Evolutionary conservation across 2,888 invertebrate genomes (phyloP), one percentile per base, ranked within the genome.

Genomic region (Nomada flava): DNA sequence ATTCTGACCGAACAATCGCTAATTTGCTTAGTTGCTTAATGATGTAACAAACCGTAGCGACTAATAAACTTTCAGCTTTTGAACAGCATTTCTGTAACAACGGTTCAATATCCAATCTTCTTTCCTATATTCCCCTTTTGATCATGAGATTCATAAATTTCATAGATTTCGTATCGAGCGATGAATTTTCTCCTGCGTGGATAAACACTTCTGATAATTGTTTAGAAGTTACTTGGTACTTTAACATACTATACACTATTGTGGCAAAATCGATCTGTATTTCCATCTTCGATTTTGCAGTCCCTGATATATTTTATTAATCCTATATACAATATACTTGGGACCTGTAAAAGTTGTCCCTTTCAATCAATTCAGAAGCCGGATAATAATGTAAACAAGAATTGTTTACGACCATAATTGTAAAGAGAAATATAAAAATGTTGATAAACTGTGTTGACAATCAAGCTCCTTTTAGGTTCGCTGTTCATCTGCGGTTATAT

Each of bases 21-120:
- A 82, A 82, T 82, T 76, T 81, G 42, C 68, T 47, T 53, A 63
- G 47, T 26, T n/a, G 47, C 44, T 52, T 47, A 26, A 77, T 29
- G 50, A 55, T 20, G 47, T 36, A n/a, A 23, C 18, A 20, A 62
- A 73, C 23, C 23, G 47, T n/a, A 18, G 9, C 23, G 20, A 50
- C 42, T 76, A 63, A 72, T 65, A 59, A 65, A 59, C n/a, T 36
- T 50, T 5, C 7, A 2, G 7, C 36, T 36, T 36, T 36, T 7
- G 36, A 36, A 36, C 36, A 36, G 36, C 36, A 36, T 36, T 36
- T 36, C 36, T 36, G 36, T 36, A 36, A 36, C 36, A 36, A 36
- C 7, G 29, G 20, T 62, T 26, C 15, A 26, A 50, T 26, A 5
- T 47, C 7, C 13, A 23, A 42, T n/a, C n/a, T 42, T n/a, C 9